These are phyloP conservation scores for Anas bernieri DNA, from an alignment of 2,797 vertebrate species.

Conservation along the genomic window DNA sequence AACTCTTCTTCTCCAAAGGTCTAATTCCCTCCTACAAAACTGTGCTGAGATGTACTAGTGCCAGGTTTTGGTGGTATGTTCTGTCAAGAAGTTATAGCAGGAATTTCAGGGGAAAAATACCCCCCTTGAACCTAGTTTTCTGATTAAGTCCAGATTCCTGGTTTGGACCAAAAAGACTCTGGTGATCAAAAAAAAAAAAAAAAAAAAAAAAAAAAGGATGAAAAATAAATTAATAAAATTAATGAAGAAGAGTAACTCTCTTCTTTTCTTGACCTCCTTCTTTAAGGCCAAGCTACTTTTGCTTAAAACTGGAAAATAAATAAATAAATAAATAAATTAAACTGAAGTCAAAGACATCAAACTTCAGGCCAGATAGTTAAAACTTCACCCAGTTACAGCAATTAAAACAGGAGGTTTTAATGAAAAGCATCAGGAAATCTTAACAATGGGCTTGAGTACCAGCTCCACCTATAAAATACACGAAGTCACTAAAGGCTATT, in stretches of 20 bases:
- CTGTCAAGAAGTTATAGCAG: background rate
- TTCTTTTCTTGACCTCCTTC: background rate
- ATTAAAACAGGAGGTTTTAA: constrained; percentile 39
- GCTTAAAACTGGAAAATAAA: background rate
- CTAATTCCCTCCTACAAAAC: background rate
- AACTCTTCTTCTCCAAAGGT: background rate
- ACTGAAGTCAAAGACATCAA: background rate
- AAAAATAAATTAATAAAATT: background rate
- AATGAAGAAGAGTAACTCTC: background rate
- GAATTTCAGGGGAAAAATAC: background rate
- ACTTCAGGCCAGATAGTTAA: constrained; percentile 31
- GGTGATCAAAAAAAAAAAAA: background rate
- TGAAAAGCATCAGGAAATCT: constrained; percentile 61
- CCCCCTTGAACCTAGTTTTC: background rate
- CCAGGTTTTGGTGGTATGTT: background rate
- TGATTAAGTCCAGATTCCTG: background rate
- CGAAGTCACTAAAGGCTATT: constrained; percentile 27
- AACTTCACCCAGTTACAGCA: constrained; percentile 20
- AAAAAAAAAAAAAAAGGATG: background rate
- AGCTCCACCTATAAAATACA: constrained; percentile 69
- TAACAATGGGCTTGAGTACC: constrained; percentile 58
- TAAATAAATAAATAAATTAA: background rate
- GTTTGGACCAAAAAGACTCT: background rate
- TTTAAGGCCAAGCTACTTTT: background rate
- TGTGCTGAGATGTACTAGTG: background rate